Conservation (phyloP, 64 coral and sea anemone genomes). For the Orbicella faveolata region DNA sequence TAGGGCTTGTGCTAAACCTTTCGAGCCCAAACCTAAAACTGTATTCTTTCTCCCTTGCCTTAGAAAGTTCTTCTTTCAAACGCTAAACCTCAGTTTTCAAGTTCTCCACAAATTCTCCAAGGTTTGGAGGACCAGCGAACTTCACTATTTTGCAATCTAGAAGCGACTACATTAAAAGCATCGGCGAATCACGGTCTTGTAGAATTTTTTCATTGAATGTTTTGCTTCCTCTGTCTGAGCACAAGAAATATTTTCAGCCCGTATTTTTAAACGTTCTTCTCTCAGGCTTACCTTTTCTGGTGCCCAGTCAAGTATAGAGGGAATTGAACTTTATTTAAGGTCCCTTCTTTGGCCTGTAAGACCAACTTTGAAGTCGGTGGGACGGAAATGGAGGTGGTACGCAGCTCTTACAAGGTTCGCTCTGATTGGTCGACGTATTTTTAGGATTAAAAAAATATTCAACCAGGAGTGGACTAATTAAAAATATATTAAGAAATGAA, state of each 20-base stretch:
- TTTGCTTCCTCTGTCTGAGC: not conserved
- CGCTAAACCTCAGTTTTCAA: conserved; percentile 10
- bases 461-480: too few species aligned
- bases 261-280: conserved; percentile 44
- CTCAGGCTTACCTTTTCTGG: conserved; percentile 20
- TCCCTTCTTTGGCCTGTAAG: conserved; percentile 61
- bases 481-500: too few species aligned
- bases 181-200: not conserved
- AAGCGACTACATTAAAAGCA: not conserved
- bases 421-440: too few species aligned
- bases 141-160: not conserved
- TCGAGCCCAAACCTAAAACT: conserved; percentile 54
- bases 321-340: conserved; percentile 53
- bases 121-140: conserved; percentile 23
- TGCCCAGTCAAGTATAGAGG: conserved; percentile 50
- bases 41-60: conserved; percentile 46
- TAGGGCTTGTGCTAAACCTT: conserved; percentile 15
- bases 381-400: conserved; percentile 2
- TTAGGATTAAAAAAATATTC: too few species aligned
- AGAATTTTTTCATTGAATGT: not conserved
- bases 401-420: too few species aligned
- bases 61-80: conserved; percentile 33
- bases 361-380: conserved; percentile 44
- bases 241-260: not conserved
- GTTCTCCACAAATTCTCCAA: conserved; percentile 53